phyloP scores from a whole-genome alignment of 2,113 vertebrate genomes.

The Emydura subglobosa region DNA sequence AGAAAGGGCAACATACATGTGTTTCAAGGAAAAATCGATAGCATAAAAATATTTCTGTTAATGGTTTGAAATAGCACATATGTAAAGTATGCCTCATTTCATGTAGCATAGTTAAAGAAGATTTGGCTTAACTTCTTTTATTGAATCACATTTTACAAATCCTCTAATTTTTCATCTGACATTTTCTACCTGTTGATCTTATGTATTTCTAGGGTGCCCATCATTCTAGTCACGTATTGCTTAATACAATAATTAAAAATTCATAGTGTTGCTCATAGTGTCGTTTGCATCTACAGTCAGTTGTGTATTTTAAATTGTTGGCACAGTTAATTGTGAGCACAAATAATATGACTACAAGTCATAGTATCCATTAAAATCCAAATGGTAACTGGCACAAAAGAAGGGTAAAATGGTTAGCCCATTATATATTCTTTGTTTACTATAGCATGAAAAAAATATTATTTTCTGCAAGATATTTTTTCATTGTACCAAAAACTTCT shows the following conservation, averaged over 20 bases:
- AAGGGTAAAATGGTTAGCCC: neutral
- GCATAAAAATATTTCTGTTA: rapidly evolving
- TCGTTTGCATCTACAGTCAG: neutral
- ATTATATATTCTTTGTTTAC: neutral
- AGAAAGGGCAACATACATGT: neutral
- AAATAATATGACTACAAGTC: neutral
- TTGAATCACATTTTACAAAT: neutral
- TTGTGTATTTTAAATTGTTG: neutral
- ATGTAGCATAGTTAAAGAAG: neutral
- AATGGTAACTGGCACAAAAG: neutral
- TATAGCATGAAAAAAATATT: neutral
- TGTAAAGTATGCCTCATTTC: neutral
- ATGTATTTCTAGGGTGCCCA: neutral
- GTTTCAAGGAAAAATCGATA: neutral
- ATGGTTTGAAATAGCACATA: neutral
- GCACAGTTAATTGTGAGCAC: neutral
- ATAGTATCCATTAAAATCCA: neutral
- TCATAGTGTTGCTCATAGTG: neutral
- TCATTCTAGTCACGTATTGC: rapidly evolving
- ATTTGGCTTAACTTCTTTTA: neutral
- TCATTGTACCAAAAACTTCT: neutral
- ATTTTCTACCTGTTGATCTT: neutral
- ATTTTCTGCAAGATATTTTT: neutral
- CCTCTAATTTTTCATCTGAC: neutral
- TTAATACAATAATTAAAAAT: neutral